A percentile compares a stretch with the other conserved stretches of the same genome.
phyloP scores from a whole-genome alignment of 1,140 invertebrate species.

The Metopolophium dirhodum region DNA sequence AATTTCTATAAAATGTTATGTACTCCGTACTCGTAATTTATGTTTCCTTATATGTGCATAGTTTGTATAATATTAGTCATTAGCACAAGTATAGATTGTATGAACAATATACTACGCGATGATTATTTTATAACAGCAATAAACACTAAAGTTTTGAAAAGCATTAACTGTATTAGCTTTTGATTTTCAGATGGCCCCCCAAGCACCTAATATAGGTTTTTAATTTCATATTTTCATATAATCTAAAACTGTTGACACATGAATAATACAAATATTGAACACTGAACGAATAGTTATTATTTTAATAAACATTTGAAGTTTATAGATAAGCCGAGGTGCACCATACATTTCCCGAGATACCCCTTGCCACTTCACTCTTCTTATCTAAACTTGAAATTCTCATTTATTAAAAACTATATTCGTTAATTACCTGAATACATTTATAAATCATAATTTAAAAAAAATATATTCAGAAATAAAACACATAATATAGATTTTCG shows the following conservation, averaged over 20 bases:
- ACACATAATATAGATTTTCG: too few species aligned
- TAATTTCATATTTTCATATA: not conserved
- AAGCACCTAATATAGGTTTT: too few species aligned
- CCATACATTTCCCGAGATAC: not conserved
- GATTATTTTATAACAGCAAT: not conserved
- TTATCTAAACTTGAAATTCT: not conserved
- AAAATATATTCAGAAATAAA: too few species aligned
- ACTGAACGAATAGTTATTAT: not conserved
- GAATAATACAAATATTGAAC: not conserved
- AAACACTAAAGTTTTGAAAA: not conserved
- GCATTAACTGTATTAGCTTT: not conserved
- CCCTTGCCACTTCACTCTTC: not conserved
- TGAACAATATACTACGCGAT: not conserved
- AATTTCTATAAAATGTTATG: not conserved
- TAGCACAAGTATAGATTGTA: not conserved
- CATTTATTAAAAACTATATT: not conserved
- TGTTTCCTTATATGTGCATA: not conserved
- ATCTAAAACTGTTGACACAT: not conserved
- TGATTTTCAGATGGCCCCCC: not conserved
- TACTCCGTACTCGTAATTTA: not conserved
- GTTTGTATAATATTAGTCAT: not conserved
- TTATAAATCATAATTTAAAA: not conserved
- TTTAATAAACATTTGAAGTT: not conserved
- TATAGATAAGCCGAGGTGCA: not conserved
- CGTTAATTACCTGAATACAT: not conserved